Evolutionary conservation across 2,113 vertebrate genomes (phyloP).

Genomic region (Dermatemys mawii): DNA sequence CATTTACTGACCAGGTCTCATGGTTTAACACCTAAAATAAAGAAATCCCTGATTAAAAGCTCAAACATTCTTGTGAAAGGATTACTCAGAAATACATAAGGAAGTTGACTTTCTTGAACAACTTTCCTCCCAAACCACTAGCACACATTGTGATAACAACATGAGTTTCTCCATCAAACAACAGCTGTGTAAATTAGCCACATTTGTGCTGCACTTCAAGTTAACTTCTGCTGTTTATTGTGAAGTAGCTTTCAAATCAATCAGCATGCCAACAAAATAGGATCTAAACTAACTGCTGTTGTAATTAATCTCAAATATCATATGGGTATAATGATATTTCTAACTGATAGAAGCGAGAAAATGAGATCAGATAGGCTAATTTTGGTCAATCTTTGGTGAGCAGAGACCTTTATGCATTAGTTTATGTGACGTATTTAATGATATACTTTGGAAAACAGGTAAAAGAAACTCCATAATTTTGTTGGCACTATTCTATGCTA

Average conservation of each 20-base stretch:
- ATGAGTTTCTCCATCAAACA: not conserved
- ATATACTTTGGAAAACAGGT: not conserved
- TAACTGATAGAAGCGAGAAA: not conserved
- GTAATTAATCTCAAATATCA: accelerated
- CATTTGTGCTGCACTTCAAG: not conserved
- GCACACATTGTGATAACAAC: not conserved
- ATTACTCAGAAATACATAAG: not conserved
- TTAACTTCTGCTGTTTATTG: not conserved
- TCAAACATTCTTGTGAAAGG: not conserved
- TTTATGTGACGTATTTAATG: not conserved
- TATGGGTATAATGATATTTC: not conserved
- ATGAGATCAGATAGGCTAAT: not conserved
- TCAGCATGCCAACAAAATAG: not conserved
- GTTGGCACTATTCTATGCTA: not conserved
- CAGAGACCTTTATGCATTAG: not conserved
- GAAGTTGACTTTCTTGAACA: not conserved
- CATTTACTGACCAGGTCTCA: not conserved
- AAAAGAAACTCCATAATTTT: not conserved
- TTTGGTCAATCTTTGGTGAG: not conserved
- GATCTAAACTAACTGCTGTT: not conserved
- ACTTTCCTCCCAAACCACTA: not conserved
- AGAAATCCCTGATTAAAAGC: not conserved
- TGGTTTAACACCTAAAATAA: not conserved
- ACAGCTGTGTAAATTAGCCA: slow-evolving; percentile 11
- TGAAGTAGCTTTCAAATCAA: not conserved